These are phyloP conservation scores for Strix aluco DNA, from an alignment of 2,113 vertebrate species.

Conservation along the genomic window DNA sequence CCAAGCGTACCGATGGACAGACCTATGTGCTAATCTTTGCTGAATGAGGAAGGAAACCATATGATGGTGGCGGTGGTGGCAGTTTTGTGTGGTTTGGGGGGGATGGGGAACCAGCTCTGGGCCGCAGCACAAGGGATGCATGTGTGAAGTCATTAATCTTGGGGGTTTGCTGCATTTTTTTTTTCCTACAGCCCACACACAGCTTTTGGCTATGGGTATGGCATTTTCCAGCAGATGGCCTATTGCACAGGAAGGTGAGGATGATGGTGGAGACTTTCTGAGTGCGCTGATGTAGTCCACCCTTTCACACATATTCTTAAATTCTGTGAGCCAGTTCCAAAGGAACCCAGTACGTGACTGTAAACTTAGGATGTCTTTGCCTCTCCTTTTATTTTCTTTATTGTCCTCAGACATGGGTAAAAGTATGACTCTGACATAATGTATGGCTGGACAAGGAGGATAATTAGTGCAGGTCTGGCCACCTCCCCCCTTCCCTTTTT, in stretches of 20 bases:
- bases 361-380: background rate
- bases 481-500: background rate
- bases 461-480: background rate
- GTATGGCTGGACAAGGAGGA: background rate
- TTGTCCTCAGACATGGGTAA: background rate
- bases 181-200: background rate
- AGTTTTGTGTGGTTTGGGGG: background rate
- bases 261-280: background rate
- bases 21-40: background rate
- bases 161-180: background rate
- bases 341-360: background rate
- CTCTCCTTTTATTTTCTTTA: background rate
- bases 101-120: background rate
- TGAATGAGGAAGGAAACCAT: background rate
- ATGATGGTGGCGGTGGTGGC: background rate
- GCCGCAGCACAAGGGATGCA: background rate
- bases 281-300: background rate
- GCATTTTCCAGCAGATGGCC: background rate
- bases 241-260: background rate
- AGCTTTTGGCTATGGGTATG: background rate
- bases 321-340: background rate
- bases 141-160: slow-evolving; percentile 27
- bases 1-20: rapidly evolving
- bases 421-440: background rate
- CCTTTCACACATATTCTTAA: background rate